A percentile compares a stretch with the other conserved stretches of the same genome.
Evolutionary conservation across 2,797 vertebrate species (phyloP).

Genomic region (Silurus aristotelis): DNA sequence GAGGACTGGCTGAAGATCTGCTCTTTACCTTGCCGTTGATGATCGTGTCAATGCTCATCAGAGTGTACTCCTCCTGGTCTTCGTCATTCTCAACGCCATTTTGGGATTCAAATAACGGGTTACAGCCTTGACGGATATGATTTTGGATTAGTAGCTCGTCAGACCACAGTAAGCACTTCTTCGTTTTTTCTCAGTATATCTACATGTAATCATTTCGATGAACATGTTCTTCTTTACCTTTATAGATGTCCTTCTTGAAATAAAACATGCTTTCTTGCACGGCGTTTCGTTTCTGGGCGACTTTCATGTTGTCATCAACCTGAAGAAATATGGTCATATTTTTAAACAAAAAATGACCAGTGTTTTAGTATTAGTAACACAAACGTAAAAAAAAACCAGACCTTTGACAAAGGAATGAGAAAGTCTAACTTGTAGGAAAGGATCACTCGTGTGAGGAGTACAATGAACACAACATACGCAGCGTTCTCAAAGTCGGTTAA

Average conservation of each 20-base stretch:
- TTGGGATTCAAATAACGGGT: slow-evolving; percentile 81
- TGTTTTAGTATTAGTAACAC: not conserved
- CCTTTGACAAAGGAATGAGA: slow-evolving; percentile 96
- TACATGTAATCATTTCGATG: not conserved
- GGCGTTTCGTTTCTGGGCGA: slow-evolving; percentile 91
- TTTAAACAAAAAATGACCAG: not conserved
- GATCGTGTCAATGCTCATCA: slow-evolving; percentile 98
- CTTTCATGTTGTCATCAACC: slow-evolving; percentile 99
- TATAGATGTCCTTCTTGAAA: slow-evolving; percentile 95
- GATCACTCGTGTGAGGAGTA: slow-evolving; percentile 95
- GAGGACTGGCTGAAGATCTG: no score
- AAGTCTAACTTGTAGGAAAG: slow-evolving; percentile 97
- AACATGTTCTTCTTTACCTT: slow-evolving; percentile 74
- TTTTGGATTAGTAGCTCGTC: not conserved
- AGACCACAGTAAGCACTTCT: no score
- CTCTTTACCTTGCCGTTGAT: slow-evolving; percentile 92
- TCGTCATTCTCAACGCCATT: slow-evolving; percentile 75
- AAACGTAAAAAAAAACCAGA: not conserved
- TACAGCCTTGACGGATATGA: slow-evolving; percentile 78
- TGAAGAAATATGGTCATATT: slow-evolving; percentile 58
- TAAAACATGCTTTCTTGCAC: slow-evolving; percentile 92
- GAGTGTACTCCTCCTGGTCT: slow-evolving; percentile 80
- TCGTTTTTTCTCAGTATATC: not conserved
- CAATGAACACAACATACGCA: slow-evolving; percentile 97
- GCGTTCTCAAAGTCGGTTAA: slow-evolving; percentile 98